phyloP scores from a whole-genome alignment of 2,113 vertebrate species.

The Rhabdomys dilectus region DNA sequence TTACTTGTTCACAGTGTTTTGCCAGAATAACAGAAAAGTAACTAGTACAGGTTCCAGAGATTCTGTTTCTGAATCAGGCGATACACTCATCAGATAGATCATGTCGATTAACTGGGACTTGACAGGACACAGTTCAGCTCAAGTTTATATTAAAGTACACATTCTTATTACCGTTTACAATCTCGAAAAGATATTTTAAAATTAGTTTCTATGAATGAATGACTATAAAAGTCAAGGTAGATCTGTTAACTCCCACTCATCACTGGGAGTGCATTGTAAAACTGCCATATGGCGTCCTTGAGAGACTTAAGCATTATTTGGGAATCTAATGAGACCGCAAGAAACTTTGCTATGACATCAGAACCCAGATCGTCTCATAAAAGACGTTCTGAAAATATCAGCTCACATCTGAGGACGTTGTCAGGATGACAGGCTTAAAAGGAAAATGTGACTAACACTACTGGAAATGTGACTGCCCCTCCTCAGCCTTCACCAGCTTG shows the following conservation, averaged over 20 bases:
- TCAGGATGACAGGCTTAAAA: background rate
- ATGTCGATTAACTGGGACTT: slow-evolving; percentile 51
- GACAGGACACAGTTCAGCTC: background rate
- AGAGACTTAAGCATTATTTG: slow-evolving; percentile 21
- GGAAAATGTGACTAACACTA: background rate
- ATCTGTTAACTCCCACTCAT: slow-evolving; percentile 3
- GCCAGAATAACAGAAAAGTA: background rate
- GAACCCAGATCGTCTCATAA: slow-evolving; percentile 28
- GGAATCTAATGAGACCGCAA: slow-evolving; percentile 9
- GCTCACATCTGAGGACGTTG: background rate
- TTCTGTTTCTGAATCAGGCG: background rate
- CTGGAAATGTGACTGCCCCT: background rate
- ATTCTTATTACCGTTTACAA: slow-evolving; percentile 68
- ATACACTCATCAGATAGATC: slow-evolving; percentile 19
- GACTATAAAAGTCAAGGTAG: slow-evolving; percentile 21
- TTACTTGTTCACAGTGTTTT: background rate
- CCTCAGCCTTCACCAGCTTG: background rate
- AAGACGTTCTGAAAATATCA: slow-evolving; percentile 2
- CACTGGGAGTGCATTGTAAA: slow-evolving; percentile 26
- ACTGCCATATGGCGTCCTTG: background rate
- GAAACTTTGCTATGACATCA: background rate
- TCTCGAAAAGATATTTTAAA: slow-evolving; percentile 1
- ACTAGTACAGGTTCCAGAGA: background rate
- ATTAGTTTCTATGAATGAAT: background rate
- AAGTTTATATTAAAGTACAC: slow-evolving; percentile 47